These are phyloP conservation scores for Hirudinaria manillensis DNA, from an alignment of 2,888 invertebrate species.

Conservation along the genomic window DNA sequence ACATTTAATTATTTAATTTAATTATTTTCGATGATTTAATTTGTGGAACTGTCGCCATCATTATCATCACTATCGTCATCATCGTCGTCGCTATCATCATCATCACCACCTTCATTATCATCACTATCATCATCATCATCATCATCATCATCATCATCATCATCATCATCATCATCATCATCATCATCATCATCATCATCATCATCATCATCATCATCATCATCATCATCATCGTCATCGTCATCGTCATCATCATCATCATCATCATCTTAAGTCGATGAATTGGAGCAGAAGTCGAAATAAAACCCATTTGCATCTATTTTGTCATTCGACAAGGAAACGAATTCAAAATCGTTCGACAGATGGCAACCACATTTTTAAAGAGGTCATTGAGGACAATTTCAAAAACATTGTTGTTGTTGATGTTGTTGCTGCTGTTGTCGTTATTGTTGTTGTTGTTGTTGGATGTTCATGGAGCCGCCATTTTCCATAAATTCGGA, in stretches of 20 bases:
- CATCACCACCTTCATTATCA: conserved; percentile 33
- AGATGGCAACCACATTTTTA: not conserved
- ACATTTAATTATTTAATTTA: too few species aligned
- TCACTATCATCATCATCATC: conserved; percentile 30
- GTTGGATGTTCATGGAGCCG: too few species aligned
- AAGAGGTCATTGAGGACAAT: not conserved
- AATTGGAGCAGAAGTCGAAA: too few species aligned
- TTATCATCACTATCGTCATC: conserved; percentile 32
- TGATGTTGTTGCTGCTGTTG: too few species aligned
- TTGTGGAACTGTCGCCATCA: conserved; percentile 19
- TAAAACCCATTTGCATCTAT: not conserved
- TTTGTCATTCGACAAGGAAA: too few species aligned
- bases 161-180: conserved; percentile 33
- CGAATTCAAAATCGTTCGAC: too few species aligned
- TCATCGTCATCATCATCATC: conserved; percentile 25
- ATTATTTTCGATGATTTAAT: too few species aligned
- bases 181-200: conserved; percentile 32
- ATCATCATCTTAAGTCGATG: not conserved
- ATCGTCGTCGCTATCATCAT: conserved; percentile 28
- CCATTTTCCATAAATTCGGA: too few species aligned
- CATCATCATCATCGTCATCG: conserved; percentile 13
- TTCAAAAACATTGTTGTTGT: too few species aligned
- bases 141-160: conserved; percentile 34
- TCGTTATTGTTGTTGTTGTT: too few species aligned
- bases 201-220: conserved; percentile 26